phyloP scores from a whole-genome alignment of 2,113 vertebrate species.

The Pica pica region DNA sequence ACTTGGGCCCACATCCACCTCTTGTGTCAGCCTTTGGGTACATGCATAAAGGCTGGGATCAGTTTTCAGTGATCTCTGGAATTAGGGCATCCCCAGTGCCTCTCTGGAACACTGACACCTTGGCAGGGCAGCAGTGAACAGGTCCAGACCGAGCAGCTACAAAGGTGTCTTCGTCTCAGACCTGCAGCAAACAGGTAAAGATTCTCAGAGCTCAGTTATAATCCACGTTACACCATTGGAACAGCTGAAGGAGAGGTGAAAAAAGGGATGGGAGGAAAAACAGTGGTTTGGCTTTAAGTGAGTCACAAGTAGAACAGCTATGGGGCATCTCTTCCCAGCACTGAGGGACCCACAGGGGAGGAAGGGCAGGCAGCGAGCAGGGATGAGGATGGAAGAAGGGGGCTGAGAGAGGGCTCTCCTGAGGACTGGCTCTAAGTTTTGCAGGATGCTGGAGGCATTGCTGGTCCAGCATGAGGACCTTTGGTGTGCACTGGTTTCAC shows the following conservation, averaged over 20 bases:
- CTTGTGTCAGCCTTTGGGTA: not conserved
- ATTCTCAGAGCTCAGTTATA: not conserved
- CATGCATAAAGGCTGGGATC: not conserved
- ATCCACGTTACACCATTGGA: fast-evolving
- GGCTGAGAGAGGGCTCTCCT: not conserved
- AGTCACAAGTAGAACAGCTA: not conserved
- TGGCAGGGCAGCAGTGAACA: not conserved
- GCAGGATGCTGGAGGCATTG: fast-evolving
- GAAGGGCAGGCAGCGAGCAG: not conserved
- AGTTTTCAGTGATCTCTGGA: not conserved
- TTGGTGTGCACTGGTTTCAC: not conserved
- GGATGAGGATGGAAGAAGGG: not conserved
- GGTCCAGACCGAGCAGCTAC: not conserved
- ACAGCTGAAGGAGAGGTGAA: not conserved
- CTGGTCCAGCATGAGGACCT: fast-evolving
- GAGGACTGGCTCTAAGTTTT: not conserved
- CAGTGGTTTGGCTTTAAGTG: not conserved
- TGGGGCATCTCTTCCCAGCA: not conserved
- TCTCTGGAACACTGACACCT: not conserved
- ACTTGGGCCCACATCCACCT: not conserved
- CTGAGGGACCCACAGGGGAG: not conserved
- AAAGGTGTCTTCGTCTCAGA: not conserved
- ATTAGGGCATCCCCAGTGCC: not conserved
- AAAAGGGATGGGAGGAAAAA: not conserved
- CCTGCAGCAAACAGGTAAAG: not conserved